A percentile compares a stretch with the other conserved stretches of the same genome.
phyloP scores from a whole-genome alignment of 2,888 invertebrate species.

The Ligdia adustata region DNA sequence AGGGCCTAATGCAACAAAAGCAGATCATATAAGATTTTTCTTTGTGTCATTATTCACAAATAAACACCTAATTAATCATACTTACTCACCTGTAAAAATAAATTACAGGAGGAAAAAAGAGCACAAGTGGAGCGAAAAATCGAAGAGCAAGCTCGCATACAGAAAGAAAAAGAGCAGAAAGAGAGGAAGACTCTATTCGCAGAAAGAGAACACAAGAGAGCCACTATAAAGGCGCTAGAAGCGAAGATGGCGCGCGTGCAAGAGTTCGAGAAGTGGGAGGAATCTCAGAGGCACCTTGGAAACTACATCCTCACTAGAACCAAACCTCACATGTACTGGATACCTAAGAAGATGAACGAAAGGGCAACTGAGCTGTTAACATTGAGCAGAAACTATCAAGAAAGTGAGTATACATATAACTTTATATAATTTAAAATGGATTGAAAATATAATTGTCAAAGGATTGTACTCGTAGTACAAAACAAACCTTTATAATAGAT shows the following conservation, averaged over 20 bases:
- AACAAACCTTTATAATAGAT: too few relatives aligned
- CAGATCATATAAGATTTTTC: too few relatives aligned
- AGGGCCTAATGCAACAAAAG: too few relatives aligned
- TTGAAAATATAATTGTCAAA: too few relatives aligned
- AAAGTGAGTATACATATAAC: slow-evolving; percentile 86
- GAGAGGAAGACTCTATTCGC: slow-evolving; percentile 94
- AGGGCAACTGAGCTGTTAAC: slow-evolving; percentile 87
- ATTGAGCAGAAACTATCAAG: slow-evolving; percentile 85
- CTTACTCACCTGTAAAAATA: too few relatives aligned
- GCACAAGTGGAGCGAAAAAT: slow-evolving; percentile 96
- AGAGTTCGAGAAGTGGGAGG: slow-evolving; percentile 95
- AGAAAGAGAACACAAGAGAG: slow-evolving; percentile 93
- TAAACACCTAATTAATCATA: background rate
- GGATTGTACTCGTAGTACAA: too few relatives aligned
- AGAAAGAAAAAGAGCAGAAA: slow-evolving; percentile 91
- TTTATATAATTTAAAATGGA: too few relatives aligned
- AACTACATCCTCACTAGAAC: slow-evolving; percentile 94
- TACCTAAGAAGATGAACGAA: slow-evolving; percentile 91
- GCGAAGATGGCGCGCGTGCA: slow-evolving; percentile 94
- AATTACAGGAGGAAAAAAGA: slow-evolving; percentile 72
- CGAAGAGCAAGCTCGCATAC: slow-evolving; percentile 94
- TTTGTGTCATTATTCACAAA: background rate
- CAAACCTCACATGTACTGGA: slow-evolving; percentile 94
- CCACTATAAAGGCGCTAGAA: slow-evolving; percentile 94
- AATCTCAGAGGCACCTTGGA: slow-evolving; percentile 87